Percentiles rank a stretch among this genome's conserved stretches.
These are phyloP conservation scores for Neoitamus cyanurus DNA, from an alignment of 2,888 invertebrate genomes.

Conservation along the genomic window DNA sequence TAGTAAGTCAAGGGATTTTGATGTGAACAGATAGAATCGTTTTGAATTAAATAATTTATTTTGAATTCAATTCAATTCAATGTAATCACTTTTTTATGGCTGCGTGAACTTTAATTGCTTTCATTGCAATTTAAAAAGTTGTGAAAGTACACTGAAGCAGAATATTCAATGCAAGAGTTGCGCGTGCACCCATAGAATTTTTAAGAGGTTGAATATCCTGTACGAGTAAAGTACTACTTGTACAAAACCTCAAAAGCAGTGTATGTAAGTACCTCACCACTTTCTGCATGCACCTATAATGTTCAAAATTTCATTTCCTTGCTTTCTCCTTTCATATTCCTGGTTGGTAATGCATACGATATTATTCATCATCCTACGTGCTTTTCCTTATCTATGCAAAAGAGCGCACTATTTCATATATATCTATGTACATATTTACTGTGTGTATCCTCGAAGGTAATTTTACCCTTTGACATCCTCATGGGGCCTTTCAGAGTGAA, in stretches of 20 bases:
- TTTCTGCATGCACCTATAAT: neutral
- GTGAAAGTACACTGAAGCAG: no score
- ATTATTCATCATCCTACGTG: neutral
- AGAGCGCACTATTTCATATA: neutral
- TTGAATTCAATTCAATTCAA: no score
- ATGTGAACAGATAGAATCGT: no score
- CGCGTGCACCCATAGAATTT: neutral
- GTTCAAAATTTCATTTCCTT: neutral
- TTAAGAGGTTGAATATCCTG: neutral
- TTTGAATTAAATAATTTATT: no score
- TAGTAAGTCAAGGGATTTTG: no score
- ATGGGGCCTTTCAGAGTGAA: neutral
- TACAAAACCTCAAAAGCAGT: neutral
- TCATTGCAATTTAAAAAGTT: no score
- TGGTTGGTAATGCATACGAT: neutral
- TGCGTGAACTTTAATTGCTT: no score
- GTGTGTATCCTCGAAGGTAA: neutral
- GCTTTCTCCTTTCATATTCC: neutral
- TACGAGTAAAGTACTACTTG: neutral
- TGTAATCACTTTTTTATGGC: no score
- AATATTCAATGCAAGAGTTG: neutral
- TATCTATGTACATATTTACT: neutral
- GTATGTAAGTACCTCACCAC: neutral
- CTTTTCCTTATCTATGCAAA: neutral
- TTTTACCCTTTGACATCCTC: neutral